phyloP scores from a whole-genome alignment of 2,113 vertebrate genomes.

The Gobius niger region DNA sequence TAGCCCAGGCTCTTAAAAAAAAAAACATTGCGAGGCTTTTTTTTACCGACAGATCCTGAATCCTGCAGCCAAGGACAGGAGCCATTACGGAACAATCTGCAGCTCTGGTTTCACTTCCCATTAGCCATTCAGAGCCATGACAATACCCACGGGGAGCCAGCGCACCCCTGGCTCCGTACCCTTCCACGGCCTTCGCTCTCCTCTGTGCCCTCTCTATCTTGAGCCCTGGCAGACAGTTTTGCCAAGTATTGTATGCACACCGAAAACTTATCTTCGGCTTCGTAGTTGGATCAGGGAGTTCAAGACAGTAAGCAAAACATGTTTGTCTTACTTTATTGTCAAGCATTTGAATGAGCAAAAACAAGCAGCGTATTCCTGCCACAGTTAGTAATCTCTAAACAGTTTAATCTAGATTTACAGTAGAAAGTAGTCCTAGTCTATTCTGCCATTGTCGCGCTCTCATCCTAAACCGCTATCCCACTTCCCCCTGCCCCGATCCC shows the following conservation, averaged over 20 bases:
- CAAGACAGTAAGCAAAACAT: not conserved
- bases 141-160: constrained; percentile 53
- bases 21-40: not conserved
- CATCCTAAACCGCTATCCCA: constrained; percentile 18
- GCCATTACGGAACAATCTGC: constrained; percentile 48
- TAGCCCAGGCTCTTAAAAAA: not conserved
- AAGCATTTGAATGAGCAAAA: not conserved
- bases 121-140: constrained; percentile 68
- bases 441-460: not conserved
- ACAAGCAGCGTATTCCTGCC: not conserved
- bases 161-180: constrained; percentile 29
- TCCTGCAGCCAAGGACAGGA: constrained; percentile 43
- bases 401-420: not conserved
- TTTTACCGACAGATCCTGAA: constrained; percentile 12
- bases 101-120: constrained; percentile 64
- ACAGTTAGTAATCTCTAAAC: not conserved
- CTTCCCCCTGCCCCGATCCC: constrained; percentile 37
- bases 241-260: not conserved
- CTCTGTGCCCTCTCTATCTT: constrained; percentile 22
- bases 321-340: not conserved
- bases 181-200: constrained; percentile 31
- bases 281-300: not conserved
- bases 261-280: not conserved
- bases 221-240: not conserved
- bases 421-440: not conserved